Base-by-base conservation (phyloP, 2,113 vertebrate species). In the Thermophis baileyi region DNA sequence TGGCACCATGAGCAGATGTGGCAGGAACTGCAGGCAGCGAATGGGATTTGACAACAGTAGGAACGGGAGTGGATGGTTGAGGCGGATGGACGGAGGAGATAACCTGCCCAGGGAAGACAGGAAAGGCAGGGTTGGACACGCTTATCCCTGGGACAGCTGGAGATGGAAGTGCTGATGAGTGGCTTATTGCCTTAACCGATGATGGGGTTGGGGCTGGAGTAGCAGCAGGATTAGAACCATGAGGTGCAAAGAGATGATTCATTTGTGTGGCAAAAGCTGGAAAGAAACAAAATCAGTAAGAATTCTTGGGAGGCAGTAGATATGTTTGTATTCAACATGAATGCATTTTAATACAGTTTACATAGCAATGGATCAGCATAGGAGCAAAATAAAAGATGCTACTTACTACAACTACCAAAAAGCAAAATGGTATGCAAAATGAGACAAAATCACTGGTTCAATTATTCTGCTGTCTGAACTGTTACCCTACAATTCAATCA, bases 181-280 rank as follows among this genome's bases (percentile, higher is more conserved):
- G 98, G 94, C 93, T 97, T 88, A 95, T 93, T 74, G 98, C 96
- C 89, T 98, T 98, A 91, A 98, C 97, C 22, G 98, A 98, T 85
- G 98, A 98, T 90, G 98, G 98, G 30, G 97, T 97, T 54, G 98
- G 97, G 95, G 97, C 96, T 4, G 98, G 98, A 92, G 98, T 98
- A 54, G 98, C 98, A 94, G 97, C 97, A 94, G 97, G 97, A 92
- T 97, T 98, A 94, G 98, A 98, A 90, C 98, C 98, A 92, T 98
- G 98, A 95, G 98, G 98, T 94, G 99, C 98, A 88, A 98, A 98
- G 96, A 99, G 99, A 2, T 98, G 99, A 97, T 97, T 98, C 93
- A 97, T 96, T 95, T 98, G 98, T 96, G 98, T 98, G 93, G 98
- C 95, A 96, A 99, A 99, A 96, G 98, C 99, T 99, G 97, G 60